Percentiles rank a stretch among this genome's conserved stretches.
Conservation (phyloP, 2,888 invertebrate genomes). For the Troides aeacus region DNA sequence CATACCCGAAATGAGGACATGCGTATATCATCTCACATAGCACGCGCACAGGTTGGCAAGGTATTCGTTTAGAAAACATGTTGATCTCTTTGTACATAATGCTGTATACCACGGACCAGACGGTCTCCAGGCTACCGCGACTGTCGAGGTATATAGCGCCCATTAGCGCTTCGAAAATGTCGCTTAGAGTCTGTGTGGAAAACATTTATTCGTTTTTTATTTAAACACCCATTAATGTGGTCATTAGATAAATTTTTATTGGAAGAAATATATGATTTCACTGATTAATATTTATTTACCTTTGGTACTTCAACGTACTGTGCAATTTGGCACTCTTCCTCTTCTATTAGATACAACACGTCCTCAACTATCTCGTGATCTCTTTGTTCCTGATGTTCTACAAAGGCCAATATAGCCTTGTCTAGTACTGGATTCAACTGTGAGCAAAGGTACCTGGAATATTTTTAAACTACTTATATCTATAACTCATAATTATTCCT, state of each 20-base stretch:
- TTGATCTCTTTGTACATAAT: slow-evolving; percentile 94
- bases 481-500: too few relatives aligned
- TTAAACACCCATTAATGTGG: neutral
- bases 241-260: neutral
- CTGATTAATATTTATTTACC: slow-evolving; percentile 53
- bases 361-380: slow-evolving; percentile 83
- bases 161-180: slow-evolving; percentile 94
- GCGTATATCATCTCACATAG: slow-evolving; percentile 91
- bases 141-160: slow-evolving; percentile 95
- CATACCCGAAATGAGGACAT: slow-evolving; percentile 87
- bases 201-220: slow-evolving; percentile 6
- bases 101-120: slow-evolving; percentile 91
- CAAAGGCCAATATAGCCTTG: slow-evolving; percentile 78
- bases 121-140: slow-evolving; percentile 83
- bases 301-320: slow-evolving; percentile 95
- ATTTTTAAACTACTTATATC: neutral
- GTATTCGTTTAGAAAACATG: slow-evolving; percentile 88
- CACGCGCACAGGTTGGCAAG: slow-evolving; percentile 93
- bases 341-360: slow-evolving; percentile 83
- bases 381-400: slow-evolving; percentile 81
- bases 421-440: slow-evolving; percentile 60
- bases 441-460: slow-evolving; percentile 58
- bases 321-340: slow-evolving; percentile 82
- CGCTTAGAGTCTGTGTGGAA: slow-evolving; percentile 87
- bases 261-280: neutral